Conservation (phyloP, 2,888 invertebrate species). For the Amblyjoppa proteus region DNA sequence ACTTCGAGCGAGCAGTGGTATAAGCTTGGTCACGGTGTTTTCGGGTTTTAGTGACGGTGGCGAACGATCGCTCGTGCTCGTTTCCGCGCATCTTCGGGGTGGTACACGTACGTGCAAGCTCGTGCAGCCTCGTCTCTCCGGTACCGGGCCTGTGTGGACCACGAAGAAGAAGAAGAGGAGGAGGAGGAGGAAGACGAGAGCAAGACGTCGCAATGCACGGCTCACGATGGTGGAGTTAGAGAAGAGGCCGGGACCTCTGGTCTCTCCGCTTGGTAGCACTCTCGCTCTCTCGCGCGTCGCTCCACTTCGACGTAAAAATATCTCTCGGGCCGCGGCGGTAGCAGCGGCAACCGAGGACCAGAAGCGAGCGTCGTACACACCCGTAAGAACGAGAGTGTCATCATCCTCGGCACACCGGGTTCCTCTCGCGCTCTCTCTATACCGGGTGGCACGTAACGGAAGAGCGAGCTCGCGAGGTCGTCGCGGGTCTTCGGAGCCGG, state of each 20-base stretch:
- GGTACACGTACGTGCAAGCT: slow-evolving; percentile 22
- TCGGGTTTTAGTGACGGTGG: slow-evolving; percentile 72
- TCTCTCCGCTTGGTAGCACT: slow-evolving; percentile 52
- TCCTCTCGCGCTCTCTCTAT: slow-evolving; percentile 61
- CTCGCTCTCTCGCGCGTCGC: slow-evolving; percentile 71
- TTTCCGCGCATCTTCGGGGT: slow-evolving; percentile 38
- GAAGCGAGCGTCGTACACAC: slow-evolving; percentile 1
- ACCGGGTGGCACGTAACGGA: slow-evolving; percentile 70
- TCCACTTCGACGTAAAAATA: slow-evolving; percentile 81
- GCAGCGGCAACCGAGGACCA: slow-evolving; percentile 23
- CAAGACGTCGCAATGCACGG: slow-evolving; percentile 34
- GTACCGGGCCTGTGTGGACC: slow-evolving; percentile 44
- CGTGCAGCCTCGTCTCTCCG: slow-evolving; percentile 44
- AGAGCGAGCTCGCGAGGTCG: slow-evolving; percentile 21
- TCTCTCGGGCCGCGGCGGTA: slow-evolving; percentile 68
- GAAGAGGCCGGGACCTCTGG: slow-evolving; percentile 50
- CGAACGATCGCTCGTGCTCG: slow-evolving; percentile 73
- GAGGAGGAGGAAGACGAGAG: slow-evolving; percentile 42
- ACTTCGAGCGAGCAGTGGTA: slow-evolving; percentile 40
- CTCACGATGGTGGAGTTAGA: slow-evolving; percentile 23
- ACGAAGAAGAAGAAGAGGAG: slow-evolving; percentile 56
- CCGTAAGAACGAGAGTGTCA: slow-evolving; percentile 72
- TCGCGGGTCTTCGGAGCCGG: slow-evolving; percentile 32
- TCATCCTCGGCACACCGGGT: slow-evolving; percentile 71
- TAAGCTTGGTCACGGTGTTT: slow-evolving; percentile 69